Evolutionary conservation across 2,113 vertebrate species (phyloP).

Genomic region (Pholis gunnellus): DNA sequence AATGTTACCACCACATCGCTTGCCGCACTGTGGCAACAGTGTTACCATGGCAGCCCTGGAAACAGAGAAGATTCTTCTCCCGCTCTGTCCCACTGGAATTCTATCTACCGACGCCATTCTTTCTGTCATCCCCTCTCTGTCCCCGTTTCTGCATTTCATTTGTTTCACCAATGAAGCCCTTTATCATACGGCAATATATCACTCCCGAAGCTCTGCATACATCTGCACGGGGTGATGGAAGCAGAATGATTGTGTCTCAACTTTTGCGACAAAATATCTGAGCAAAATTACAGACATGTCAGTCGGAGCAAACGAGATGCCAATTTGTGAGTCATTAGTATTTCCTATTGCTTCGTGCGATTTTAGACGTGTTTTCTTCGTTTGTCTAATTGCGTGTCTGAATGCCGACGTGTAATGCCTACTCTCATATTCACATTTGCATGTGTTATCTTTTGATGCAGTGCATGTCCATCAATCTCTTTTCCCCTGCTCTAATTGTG

Average conservation of each 20-base stretch:
- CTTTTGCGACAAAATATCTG: constrained; percentile 11
- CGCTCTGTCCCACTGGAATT: constrained; percentile 63
- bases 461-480: constrained; percentile 2
- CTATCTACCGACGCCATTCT: constrained; percentile 61
- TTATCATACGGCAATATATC: background rate
- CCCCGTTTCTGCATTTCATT: constrained; percentile 20
- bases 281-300: background rate
- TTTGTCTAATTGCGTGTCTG: constrained; percentile 26
- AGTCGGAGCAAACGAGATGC: constrained; percentile 1
- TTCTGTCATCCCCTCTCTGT: constrained; percentile 40
- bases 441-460: constrained; percentile 17
- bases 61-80: constrained; percentile 52
- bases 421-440: constrained; percentile 9
- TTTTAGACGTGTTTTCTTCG: constrained; percentile 24
- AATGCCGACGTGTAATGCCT: background rate
- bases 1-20: constrained; percentile 47
- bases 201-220: background rate
- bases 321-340: constrained; percentile 1
- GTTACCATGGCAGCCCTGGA: constrained; percentile 76
- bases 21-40: constrained; percentile 51
- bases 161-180: constrained; percentile 19
- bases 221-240: background rate
- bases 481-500: constrained; percentile 24
- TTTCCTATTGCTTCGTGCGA: constrained; percentile 1
- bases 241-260: background rate